Conservation (phyloP, 2,888 invertebrate species). For the Gasteruption jaculator region DNA sequence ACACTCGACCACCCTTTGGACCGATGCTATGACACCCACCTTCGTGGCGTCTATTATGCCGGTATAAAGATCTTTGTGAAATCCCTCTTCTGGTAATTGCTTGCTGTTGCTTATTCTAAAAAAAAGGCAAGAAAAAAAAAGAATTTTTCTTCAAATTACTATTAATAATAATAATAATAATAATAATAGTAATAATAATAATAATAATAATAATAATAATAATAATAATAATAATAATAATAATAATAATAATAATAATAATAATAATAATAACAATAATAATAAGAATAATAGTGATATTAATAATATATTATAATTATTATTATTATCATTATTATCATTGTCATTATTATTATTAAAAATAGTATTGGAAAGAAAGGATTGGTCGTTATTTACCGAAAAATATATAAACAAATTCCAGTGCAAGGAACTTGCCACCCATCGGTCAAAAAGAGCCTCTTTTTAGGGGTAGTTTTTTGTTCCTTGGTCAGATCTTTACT, state of each 20-base stretch:
- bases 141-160: no score
- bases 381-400: conserved; percentile 52
- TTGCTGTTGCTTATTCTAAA: conserved; percentile 69
- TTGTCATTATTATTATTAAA: no score
- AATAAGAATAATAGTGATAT: no score
- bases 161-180: no score
- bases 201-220: no score
- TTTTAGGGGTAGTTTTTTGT: conserved; percentile 55
- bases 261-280: no score
- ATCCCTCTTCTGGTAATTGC: conserved; percentile 88
- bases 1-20: conserved; percentile 82
- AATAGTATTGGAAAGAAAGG: neutral
- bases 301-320: no score
- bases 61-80: conserved; percentile 76
- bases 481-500: no score
- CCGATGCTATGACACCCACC: conserved; percentile 78
- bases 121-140: no score
- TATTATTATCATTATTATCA: no score
- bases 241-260: neutral
- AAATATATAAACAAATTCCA: conserved; percentile 81
- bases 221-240: conserved; percentile 1
- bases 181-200: no score
- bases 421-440: conserved; percentile 78
- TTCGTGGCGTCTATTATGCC: conserved; percentile 75
- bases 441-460: conserved; percentile 79